Conservation (phyloP, 2,113 vertebrate genomes). For the Sarotherodon lohbergeri region DNA sequence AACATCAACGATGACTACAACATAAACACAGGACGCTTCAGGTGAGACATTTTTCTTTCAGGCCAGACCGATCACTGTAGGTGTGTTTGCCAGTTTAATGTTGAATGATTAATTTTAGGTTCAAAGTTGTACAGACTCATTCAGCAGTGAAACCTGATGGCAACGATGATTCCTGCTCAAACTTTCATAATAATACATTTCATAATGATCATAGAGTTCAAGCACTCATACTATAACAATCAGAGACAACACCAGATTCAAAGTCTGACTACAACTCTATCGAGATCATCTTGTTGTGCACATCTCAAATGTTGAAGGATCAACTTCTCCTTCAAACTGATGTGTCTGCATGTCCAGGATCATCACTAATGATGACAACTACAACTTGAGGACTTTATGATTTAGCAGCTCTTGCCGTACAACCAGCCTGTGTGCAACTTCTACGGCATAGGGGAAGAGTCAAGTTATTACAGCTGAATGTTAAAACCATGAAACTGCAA, state of each 20-base stretch:
- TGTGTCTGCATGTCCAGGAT: neutral
- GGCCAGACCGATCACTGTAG: neutral
- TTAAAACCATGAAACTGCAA: no score
- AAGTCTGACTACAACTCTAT: neutral
- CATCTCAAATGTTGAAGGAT: neutral
- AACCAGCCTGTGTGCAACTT: no score
- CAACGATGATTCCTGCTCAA: neutral
- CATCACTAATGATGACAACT: neutral
- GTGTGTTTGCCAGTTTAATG: neutral
- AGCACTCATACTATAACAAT: neutral
- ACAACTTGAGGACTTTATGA: no score
- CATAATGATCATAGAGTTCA: neutral
- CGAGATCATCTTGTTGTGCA: neutral
- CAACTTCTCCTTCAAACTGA: no score
- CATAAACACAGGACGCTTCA: conserved; percentile 6
- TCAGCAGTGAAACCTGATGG: neutral
- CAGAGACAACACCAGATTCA: neutral
- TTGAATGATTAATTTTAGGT: neutral
- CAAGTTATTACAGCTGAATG: no score
- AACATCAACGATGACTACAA: conserved; percentile 43
- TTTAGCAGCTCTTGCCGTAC: no score
- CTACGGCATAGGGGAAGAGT: no score
- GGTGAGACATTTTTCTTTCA: neutral
- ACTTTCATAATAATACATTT: neutral
- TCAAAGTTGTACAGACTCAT: neutral